These are phyloP conservation scores for Epicauta chinensis DNA, from an alignment of 1,140 invertebrate species.

Conservation along the genomic window DNA sequence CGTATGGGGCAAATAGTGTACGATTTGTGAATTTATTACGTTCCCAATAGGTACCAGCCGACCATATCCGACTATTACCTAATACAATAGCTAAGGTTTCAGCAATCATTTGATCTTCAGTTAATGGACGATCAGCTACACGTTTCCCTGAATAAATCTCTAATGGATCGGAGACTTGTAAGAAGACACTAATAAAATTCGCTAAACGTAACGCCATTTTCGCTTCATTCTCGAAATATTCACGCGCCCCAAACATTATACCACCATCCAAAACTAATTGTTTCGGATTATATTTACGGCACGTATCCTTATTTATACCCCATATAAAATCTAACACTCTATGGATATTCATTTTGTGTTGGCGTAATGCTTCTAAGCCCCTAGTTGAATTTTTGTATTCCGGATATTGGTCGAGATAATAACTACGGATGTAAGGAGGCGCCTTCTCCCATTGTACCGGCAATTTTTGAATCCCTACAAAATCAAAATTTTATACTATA, in stretches of 20 bases:
- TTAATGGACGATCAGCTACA: constrained; percentile 79
- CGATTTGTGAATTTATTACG: constrained; percentile 91
- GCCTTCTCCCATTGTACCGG: constrained; percentile 72
- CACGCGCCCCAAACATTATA: constrained; percentile 75
- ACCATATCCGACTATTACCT: constrained; percentile 86
- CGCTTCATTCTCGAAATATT: constrained; percentile 90
- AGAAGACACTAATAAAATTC: constrained; percentile 91
- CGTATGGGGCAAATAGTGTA: constrained; percentile 90
- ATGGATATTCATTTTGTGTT: constrained; percentile 66
- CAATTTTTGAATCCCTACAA: constrained; percentile 70
- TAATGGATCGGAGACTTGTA: constrained; percentile 88
- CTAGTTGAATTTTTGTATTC: constrained; percentile 64
- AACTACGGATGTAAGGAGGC: constrained; percentile 57
- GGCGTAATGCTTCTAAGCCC: constrained; percentile 56
- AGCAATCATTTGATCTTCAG: constrained; percentile 91
- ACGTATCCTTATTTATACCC: constrained; percentile 64
- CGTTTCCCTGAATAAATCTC: constrained; percentile 91
- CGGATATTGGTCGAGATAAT: constrained; percentile 65
- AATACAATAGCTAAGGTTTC: constrained; percentile 87
- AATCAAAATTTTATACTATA: background rate
- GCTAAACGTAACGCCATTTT: constrained; percentile 90
- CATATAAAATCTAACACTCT: constrained; percentile 69
- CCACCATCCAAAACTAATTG: constrained; percentile 75
- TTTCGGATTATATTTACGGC: constrained; percentile 59
- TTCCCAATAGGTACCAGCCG: constrained; percentile 91